These are phyloP conservation scores for Hapalemur alaotrensis DNA, from an alignment of 2,797 vertebrate genomes.

Conservation along the genomic window DNA sequence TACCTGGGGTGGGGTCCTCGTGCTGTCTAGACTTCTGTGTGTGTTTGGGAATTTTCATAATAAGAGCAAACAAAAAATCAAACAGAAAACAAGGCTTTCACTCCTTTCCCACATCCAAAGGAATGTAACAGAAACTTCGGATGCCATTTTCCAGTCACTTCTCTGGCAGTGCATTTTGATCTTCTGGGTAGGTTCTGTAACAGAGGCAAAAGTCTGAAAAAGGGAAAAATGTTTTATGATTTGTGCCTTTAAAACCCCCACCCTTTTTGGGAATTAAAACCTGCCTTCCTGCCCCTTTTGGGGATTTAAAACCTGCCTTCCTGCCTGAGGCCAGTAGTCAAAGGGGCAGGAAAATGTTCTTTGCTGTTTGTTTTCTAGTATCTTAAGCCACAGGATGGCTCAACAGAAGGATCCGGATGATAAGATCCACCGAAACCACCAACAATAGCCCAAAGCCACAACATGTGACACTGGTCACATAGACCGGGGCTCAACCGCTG, in stretches of 20 bases:
- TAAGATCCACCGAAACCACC: neutral
- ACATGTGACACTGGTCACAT: neutral
- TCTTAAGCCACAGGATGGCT: no score
- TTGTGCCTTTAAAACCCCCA: neutral
- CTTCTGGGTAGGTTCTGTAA: neutral
- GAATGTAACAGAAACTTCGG: neutral
- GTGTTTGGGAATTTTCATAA: neutral
- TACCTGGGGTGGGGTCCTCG: accelerated
- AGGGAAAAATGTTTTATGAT: neutral
- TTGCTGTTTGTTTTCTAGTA: no score
- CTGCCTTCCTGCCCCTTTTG: neutral
- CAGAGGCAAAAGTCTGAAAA: neutral
- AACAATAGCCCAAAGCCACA: neutral
- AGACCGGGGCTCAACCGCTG: neutral
- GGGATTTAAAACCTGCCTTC: no score
- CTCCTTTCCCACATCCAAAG: no score
- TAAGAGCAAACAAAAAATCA: neutral
- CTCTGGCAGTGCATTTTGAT: neutral
- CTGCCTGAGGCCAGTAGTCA: neutral
- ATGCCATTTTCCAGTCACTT: neutral
- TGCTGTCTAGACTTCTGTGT: neutral
- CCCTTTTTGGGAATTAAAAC: neutral
- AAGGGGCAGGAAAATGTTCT: neutral
- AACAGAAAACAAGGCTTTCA: neutral
- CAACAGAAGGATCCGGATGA: no score